Conservation (phyloP, 2,113 vertebrate species). For the Holacanthus passer region DNA sequence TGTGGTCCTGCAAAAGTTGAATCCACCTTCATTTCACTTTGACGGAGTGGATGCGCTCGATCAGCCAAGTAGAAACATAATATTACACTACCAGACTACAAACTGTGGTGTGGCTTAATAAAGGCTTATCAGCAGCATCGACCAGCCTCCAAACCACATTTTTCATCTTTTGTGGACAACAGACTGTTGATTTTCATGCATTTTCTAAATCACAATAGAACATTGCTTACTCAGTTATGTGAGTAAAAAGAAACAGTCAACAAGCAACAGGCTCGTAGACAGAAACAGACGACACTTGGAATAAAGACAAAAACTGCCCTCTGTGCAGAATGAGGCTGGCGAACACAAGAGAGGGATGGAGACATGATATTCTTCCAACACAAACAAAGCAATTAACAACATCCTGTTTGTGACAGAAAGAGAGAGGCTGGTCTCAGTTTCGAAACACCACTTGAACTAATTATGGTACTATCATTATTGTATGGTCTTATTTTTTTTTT, state of each 20-base stretch:
- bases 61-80: too few relatives aligned
- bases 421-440: constrained; percentile 8
- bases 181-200: background rate
- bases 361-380: constrained; percentile 27
- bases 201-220: background rate
- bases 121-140: background rate
- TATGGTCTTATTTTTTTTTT: constrained; percentile 26
- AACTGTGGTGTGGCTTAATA: background rate
- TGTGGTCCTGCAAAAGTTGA: too few relatives aligned
- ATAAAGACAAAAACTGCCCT: background rate
- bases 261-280: background rate
- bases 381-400: constrained; percentile 60
- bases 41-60: too few relatives aligned
- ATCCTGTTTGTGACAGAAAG: constrained; percentile 58
- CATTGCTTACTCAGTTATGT: background rate
- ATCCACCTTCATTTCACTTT: too few relatives aligned
- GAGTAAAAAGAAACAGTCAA: background rate
- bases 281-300: background rate
- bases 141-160: background rate
- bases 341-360: background rate
- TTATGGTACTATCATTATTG: background rate
- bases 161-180: background rate
- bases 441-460: constrained; percentile 7
- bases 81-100: background rate
- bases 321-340: background rate